Evolutionary conservation across 2,888 invertebrate species (phyloP).

Genomic region (Sarcophaga subvicina): DNA sequence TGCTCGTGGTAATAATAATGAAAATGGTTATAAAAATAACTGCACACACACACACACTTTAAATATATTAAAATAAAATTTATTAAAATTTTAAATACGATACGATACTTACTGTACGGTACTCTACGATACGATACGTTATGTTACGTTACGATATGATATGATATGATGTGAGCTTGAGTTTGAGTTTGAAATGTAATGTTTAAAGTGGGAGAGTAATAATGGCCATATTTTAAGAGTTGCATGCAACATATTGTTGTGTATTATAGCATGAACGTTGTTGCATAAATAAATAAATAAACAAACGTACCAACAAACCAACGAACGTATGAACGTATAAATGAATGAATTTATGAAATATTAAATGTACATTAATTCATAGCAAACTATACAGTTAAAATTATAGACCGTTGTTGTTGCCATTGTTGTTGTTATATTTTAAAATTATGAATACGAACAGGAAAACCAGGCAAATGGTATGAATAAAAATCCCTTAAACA

Average conservation of each 20-base stretch:
- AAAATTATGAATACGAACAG: too few species aligned
- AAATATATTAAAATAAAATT: slow-evolving; percentile 52
- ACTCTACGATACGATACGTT: too few species aligned
- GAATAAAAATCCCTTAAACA: slow-evolving; percentile 45
- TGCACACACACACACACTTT: background rate
- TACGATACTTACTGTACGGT: too few species aligned
- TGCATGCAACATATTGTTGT: slow-evolving; percentile 59
- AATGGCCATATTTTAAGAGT: slow-evolving; percentile 21
- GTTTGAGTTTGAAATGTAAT: too few species aligned
- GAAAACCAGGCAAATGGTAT: background rate
- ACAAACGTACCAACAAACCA: background rate
- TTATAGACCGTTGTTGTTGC: background rate
- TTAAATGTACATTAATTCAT: slow-evolving; percentile 31
- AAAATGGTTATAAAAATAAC: too few species aligned
- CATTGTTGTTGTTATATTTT: background rate
- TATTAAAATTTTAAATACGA: slow-evolving; percentile 56
- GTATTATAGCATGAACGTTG: slow-evolving; percentile 3
- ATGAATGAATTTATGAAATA: slow-evolving; percentile 37
- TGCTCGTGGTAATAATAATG: too few species aligned
- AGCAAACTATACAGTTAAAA: slow-evolving; percentile 30
- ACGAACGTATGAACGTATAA: background rate
- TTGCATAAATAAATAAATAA: slow-evolving; percentile 55
- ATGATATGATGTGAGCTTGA: too few species aligned
- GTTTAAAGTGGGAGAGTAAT: background rate
- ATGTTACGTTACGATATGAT: too few species aligned